Conservation (phyloP, 1,140 invertebrate species). For the Drosophila yakuba region DNA sequence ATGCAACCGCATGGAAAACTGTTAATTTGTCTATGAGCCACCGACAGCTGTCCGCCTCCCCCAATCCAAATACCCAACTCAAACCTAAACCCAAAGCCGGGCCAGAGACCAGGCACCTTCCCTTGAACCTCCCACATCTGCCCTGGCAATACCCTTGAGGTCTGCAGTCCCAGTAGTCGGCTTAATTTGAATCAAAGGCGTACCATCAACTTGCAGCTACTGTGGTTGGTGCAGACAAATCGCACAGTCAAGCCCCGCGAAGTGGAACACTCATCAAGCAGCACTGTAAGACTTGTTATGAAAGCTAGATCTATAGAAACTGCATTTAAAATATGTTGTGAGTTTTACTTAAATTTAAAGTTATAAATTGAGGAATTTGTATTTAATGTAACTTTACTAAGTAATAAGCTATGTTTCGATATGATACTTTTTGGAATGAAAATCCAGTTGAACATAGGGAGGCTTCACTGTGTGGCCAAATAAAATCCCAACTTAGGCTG, state of each 20-base stretch:
- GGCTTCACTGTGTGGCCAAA: constrained; percentile 19
- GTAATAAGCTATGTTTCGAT: too few species aligned
- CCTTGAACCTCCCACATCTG: constrained; percentile 1
- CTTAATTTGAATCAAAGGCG: constrained; percentile 19
- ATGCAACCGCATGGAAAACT: constrained; percentile 50
- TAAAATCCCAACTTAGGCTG: constrained; percentile 3
- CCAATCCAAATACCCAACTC: background rate
- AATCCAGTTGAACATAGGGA: background rate
- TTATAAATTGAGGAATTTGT: too few species aligned
- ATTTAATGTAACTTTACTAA: too few species aligned
- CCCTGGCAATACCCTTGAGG: constrained; percentile 74
- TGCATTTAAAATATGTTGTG: too few species aligned
- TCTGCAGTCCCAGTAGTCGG: constrained; percentile 1
- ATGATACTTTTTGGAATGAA: too few species aligned
- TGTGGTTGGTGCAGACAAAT: background rate
- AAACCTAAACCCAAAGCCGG: too few species aligned
- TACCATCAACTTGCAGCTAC: constrained; percentile 4
- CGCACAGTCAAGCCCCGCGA: background rate
- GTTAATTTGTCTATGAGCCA: constrained; percentile 55
- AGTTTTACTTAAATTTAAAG: too few species aligned
- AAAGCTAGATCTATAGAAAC: too few species aligned
- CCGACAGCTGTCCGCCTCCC: background rate
- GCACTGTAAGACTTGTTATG: background rate
- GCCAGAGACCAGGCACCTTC: too few species aligned
- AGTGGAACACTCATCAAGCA: background rate